phyloP scores from a whole-genome alignment of 1,140 invertebrate species.

The Pemphigus obesinymphae region DNA sequence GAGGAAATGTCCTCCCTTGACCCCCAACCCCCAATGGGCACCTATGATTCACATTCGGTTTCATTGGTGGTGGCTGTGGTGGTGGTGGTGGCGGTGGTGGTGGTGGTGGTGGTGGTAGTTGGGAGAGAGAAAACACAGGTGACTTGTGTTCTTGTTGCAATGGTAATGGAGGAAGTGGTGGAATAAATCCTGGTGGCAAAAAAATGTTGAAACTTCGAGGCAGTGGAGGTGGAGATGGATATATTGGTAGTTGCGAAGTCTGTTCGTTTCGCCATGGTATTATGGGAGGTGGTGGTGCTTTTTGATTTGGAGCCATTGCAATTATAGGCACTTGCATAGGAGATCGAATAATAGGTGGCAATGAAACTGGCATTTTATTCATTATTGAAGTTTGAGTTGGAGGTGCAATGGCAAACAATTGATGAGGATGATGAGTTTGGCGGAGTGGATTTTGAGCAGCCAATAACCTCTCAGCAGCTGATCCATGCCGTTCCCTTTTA shows the following conservation, averaged over 20 bases:
- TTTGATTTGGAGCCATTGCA: conserved; percentile 46
- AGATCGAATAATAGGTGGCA: conserved; percentile 61
- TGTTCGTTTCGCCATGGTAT: conserved; percentile 55
- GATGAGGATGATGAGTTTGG: conserved; percentile 95
- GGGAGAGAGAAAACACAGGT: conserved; percentile 54
- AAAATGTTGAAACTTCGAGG: conserved; percentile 49
- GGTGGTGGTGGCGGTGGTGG: conserved; percentile 53
- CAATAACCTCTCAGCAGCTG: conserved; percentile 91
- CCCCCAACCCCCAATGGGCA: too few species aligned
- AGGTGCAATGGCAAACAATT: conserved; percentile 95
- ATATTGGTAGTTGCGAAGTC: conserved; percentile 50
- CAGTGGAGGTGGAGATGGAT: conserved; percentile 50
- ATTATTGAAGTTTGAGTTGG: conserved; percentile 54
- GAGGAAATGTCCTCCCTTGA: too few species aligned
- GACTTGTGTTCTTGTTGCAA: conserved; percentile 47
- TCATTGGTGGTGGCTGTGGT: conserved; percentile 42
- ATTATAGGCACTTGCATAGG: conserved; percentile 58
- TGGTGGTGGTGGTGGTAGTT: conserved; percentile 56
- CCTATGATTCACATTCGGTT: too few species aligned
- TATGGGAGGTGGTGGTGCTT: conserved; percentile 56
- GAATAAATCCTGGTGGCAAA: conserved; percentile 47
- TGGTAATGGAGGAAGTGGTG: conserved; percentile 46
- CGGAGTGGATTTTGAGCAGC: conserved; percentile 97
- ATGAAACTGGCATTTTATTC: conserved; percentile 54
- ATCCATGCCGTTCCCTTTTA: conserved; percentile 97